phyloP scores from a whole-genome alignment of 1,140 invertebrate genomes.

The Drosophila sproati region DNA sequence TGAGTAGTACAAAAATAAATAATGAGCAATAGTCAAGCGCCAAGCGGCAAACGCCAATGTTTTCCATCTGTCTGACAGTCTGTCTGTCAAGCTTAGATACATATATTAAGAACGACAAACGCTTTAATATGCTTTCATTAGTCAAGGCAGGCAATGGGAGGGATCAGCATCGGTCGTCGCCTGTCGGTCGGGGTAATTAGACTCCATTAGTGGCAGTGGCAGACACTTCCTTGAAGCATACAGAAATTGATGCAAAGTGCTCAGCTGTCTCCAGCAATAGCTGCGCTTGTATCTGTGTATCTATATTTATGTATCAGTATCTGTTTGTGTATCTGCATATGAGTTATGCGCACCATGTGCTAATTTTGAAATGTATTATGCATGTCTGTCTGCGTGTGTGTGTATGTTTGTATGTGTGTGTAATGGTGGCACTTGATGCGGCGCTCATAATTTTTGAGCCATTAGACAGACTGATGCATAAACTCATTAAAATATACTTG shows the following conservation, averaged over 20 bases:
- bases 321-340: constrained; percentile 31
- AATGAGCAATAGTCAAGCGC: constrained; percentile 55
- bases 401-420: constrained; percentile 1
- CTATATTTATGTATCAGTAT: constrained; percentile 27
- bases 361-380: constrained; percentile 7
- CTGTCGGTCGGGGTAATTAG: constrained; percentile 69
- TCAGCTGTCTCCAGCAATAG: constrained; percentile 24
- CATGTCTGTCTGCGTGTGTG: not conserved
- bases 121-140: constrained; percentile 76
- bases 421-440: constrained; percentile 40
- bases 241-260: constrained; percentile 71
- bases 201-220: constrained; percentile 72
- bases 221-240: constrained; percentile 40
- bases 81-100: constrained; percentile 33
- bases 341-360: constrained; percentile 45
- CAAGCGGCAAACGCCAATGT: constrained; percentile 24
- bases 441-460: constrained; percentile 80
- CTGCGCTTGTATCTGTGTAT: constrained; percentile 19
- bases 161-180: constrained; percentile 35
- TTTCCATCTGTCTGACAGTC: constrained; percentile 25
- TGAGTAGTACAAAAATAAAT: constrained; percentile 58
- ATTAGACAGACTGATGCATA: constrained; percentile 77
- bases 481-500: constrained; percentile 82
- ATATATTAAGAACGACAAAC: constrained; percentile 38
- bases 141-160: constrained; percentile 50